Evolutionary conservation across 2,888 invertebrate genomes (phyloP).

Genomic region (Euplexia lucipara): DNA sequence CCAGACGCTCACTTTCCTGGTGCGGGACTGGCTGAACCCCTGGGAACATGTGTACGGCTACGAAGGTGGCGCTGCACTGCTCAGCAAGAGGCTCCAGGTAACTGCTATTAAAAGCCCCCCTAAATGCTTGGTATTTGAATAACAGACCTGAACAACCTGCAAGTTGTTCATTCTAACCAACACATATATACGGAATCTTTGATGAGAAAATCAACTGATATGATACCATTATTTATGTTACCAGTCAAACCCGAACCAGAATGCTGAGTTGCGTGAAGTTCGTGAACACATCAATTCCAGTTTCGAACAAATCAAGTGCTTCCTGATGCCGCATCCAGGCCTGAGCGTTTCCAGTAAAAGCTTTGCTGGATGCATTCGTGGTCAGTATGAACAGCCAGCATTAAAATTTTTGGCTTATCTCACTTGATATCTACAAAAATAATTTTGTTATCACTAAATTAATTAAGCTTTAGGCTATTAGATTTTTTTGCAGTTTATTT

Average conservation of each 20-base stretch:
- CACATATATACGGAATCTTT: too few species aligned
- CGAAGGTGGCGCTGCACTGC: constrained; percentile 95
- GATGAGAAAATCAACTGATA: too few species aligned
- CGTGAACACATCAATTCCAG: constrained; percentile 97
- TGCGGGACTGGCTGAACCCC: constrained; percentile 98
- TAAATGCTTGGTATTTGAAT: too few species aligned
- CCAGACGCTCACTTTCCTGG: constrained; percentile 96
- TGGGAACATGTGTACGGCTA: constrained; percentile 97
- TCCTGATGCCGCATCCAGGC: constrained; percentile 99
- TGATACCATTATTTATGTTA: constrained; percentile 7
- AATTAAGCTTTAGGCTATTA: too few species aligned
- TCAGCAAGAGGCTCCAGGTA: constrained; percentile 95
- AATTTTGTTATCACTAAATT: too few species aligned
- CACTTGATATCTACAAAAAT: too few species aligned
- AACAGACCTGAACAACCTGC: too few species aligned
- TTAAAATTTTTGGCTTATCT: neutral
- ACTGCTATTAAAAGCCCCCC: too few species aligned
- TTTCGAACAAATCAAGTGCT: constrained; percentile 98
- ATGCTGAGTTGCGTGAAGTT: constrained; percentile 97
- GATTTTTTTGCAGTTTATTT: neutral
- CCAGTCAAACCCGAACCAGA: constrained; percentile 95
- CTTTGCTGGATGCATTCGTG: constrained; percentile 96
- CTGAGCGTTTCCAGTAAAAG: constrained; percentile 97
- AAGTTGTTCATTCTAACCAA: too few species aligned
- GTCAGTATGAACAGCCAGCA: constrained; percentile 66